Percentiles rank a stretch among this genome's conserved stretches.
These are phyloP conservation scores for Melanogrammus aeglefinus DNA, from an alignment of 2,797 vertebrate species.

Conservation along the genomic window DNA sequence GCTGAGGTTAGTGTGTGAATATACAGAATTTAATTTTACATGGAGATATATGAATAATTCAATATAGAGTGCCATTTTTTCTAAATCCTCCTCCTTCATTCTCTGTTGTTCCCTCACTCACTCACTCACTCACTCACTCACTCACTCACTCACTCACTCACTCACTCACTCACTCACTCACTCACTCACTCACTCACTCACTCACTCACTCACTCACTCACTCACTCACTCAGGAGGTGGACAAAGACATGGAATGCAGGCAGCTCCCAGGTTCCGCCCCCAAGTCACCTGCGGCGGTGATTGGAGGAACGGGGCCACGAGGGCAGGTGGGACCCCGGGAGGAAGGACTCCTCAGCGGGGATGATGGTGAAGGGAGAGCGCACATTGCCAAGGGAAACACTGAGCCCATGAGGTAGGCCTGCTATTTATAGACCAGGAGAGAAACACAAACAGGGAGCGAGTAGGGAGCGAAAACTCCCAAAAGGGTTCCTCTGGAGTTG, in stretches of 20 bases:
- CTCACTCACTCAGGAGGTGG: neutral
- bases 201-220: neutral
- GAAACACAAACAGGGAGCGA: conserved; percentile 37
- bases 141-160: neutral
- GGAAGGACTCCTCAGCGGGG: conserved; percentile 17
- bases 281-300: neutral
- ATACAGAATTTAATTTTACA: neutral
- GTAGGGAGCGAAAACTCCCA: conserved; percentile 31
- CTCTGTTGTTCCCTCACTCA: neutral
- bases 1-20: neutral
- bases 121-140: neutral
- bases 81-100: neutral
- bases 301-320: neutral
- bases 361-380: conserved; percentile 29
- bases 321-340: conserved; percentile 18
- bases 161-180: neutral
- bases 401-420: conserved; percentile 62
- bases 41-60: neutral
- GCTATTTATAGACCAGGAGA: conserved; percentile 56
- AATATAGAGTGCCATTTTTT: neutral
- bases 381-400: conserved; percentile 47
- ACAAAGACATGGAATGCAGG: neutral
- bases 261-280: neutral
- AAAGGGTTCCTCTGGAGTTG: conserved; percentile 57
- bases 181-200: neutral